These are phyloP conservation scores for Hippocampus guttulatus DNA, from an alignment of 2,113 vertebrate species.

Conservation along the genomic window DNA sequence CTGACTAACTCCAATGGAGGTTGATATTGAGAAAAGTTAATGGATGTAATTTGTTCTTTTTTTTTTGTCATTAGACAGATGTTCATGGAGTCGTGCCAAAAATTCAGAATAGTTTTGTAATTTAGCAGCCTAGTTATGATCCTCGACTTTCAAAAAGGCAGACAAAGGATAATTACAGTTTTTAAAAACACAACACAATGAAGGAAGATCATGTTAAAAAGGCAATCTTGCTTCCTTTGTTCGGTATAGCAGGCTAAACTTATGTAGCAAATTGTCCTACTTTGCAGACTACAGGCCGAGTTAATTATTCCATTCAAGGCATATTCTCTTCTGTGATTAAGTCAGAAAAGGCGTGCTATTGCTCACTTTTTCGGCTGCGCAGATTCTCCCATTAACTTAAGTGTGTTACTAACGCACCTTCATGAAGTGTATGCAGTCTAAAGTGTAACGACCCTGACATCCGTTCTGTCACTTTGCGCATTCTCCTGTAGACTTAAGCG, in stretches of 20 bases:
- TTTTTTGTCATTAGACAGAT: background rate
- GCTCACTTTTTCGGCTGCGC: too few relatives aligned
- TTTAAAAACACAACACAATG: background rate
- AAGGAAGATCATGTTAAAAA: constrained; percentile 1
- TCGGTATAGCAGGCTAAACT: background rate
- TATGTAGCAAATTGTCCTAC: background rate
- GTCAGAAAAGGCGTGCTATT: too few relatives aligned
- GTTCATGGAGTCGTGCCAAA: background rate
- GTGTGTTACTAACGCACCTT: too few relatives aligned
- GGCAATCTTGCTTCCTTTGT: background rate
- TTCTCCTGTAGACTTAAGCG: too few relatives aligned
- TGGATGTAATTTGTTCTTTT: background rate
- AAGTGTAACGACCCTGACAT: too few relatives aligned
- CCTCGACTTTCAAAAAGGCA: background rate
- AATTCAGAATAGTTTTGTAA: background rate
- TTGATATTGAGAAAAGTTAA: background rate
- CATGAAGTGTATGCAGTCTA: too few relatives aligned
- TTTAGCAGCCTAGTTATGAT: background rate
- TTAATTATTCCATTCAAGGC: constrained; percentile 1
- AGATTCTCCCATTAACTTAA: too few relatives aligned
- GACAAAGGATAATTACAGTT: background rate
- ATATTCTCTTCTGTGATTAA: too few relatives aligned
- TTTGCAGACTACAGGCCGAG: background rate
- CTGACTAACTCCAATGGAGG: background rate
- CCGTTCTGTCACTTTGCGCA: too few relatives aligned